Conservation (phyloP, 2,113 vertebrate species). For the Petroica traversi region DNA sequence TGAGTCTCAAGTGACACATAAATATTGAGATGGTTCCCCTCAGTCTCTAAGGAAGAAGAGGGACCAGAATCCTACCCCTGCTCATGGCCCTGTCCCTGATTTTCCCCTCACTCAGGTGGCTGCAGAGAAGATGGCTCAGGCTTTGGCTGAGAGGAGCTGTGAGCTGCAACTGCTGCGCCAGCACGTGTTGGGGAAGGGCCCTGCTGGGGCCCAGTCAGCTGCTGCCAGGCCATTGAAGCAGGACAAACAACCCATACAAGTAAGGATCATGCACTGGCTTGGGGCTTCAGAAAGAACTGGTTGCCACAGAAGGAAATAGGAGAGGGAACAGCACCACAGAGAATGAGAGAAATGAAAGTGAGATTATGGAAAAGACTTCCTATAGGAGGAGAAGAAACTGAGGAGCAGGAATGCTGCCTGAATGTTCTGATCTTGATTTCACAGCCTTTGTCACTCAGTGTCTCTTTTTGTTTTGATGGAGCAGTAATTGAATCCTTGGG, state of each 20-base stretch:
- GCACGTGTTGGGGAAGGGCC: constrained; percentile 73
- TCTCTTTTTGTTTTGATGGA: not conserved
- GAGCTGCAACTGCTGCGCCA: constrained; percentile 83
- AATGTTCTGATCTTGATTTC: not conserved
- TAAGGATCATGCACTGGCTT: constrained; percentile 22
- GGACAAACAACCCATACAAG: constrained; percentile 80
- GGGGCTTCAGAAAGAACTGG: not conserved
- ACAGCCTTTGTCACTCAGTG: not conserved
- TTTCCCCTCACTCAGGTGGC: constrained; percentile 66
- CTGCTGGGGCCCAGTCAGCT: not conserved
- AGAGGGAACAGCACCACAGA: not conserved
- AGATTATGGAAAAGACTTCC: not conserved
- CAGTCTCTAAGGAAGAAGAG: not conserved
- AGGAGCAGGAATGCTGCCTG: constrained; percentile 11
- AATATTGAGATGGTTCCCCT: not conserved
- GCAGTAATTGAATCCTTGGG: not conserved
- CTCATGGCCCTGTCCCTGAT: not conserved
- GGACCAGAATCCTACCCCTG: not conserved
- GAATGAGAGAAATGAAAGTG: not conserved
- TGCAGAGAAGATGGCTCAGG: constrained; percentile 74
- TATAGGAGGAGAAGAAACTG: not conserved
- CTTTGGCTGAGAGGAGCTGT: constrained; percentile 79
- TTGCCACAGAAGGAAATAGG: not conserved
- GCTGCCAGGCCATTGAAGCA: constrained; percentile 45
- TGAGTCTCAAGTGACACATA: not conserved